Percentiles rank a stretch among this genome's conserved stretches.
Evolutionary conservation across 2,113 vertebrate species (phyloP).

Genomic region (Plestiodon gilberti): DNA sequence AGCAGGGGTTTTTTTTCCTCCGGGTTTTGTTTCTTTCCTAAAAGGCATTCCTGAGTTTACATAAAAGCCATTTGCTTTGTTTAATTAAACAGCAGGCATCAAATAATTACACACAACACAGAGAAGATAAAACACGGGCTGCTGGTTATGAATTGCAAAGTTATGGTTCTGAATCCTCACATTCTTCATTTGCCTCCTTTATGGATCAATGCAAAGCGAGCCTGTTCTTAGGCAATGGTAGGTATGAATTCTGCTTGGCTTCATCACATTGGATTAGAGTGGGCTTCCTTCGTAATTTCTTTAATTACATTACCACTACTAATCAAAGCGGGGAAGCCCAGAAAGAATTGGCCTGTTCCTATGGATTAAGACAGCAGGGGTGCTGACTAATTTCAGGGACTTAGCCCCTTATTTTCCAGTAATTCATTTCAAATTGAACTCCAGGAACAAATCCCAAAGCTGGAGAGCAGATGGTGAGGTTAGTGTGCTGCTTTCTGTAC

Average conservation of each 20-base stretch:
- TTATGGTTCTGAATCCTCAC: not conserved
- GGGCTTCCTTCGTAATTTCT: slow-evolving; percentile 73
- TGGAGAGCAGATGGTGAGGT: slow-evolving; percentile 86
- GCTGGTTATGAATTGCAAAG: slow-evolving; percentile 32
- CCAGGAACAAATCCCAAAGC: slow-evolving; percentile 76
- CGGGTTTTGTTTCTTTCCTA: not conserved
- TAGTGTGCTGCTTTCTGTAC: slow-evolving; percentile 60
- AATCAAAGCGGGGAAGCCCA: slow-evolving; percentile 80
- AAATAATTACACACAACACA: not conserved
- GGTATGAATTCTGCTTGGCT: slow-evolving; percentile 53
- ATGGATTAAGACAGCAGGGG: slow-evolving; percentile 79
- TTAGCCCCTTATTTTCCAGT: slow-evolving; percentile 72
- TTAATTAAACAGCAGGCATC: slow-evolving; percentile 58
- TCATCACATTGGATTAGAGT: slow-evolving; percentile 68
- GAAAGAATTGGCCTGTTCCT: slow-evolving; percentile 74
- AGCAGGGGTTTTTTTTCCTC: not conserved
- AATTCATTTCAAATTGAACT: slow-evolving; percentile 66
- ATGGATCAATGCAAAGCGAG: slow-evolving; percentile 55
- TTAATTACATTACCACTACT: slow-evolving; percentile 83
- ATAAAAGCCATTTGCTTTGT: slow-evolving; percentile 32
- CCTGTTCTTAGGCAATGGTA: slow-evolving; percentile 54
- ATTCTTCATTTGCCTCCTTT: slow-evolving; percentile 61
- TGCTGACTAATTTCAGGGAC: slow-evolving; percentile 72
- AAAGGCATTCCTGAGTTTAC: not conserved
- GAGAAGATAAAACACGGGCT: slow-evolving; percentile 49